phyloP scores from a whole-genome alignment of 2,888 invertebrate genomes.

The Lobophora halterata region DNA sequence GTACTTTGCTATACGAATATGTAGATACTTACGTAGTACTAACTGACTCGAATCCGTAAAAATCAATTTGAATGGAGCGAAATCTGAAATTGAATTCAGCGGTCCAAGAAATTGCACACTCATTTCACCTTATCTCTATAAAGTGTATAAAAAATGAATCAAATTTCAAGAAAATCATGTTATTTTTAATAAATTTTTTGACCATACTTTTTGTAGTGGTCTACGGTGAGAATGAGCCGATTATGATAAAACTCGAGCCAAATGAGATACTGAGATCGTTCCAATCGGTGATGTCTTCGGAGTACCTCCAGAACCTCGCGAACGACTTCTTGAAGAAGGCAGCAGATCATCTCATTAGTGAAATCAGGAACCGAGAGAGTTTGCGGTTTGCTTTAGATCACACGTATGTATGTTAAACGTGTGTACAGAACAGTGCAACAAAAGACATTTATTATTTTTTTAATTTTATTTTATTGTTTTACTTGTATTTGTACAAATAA shows the following conservation, averaged over 20 bases:
- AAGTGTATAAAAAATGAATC: background rate
- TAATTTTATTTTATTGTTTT: too few relatives aligned
- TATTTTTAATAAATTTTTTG: background rate
- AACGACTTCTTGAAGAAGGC: conserved; percentile 45
- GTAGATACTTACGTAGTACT: too few relatives aligned
- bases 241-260: conserved; percentile 38
- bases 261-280: conserved; percentile 44
- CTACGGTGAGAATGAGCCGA: conserved; percentile 17
- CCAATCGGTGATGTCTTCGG: conserved; percentile 38
- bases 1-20: too few relatives aligned
- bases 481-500: too few relatives aligned
- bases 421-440: background rate
- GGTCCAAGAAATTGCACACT: conserved; percentile 8
- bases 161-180: conserved; percentile 4
- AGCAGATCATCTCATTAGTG: conserved; percentile 40
- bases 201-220: background rate
- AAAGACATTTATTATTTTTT: background rate
- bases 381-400: background rate
- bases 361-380: conserved; percentile 37
- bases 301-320: conserved; percentile 41
- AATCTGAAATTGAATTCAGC: conserved; percentile 4
- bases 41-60: too few relatives aligned
- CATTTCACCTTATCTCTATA: conserved; percentile 2
- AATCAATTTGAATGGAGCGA: conserved; percentile 7
- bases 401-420: background rate